Evolutionary conservation across 2,113 vertebrate genomes (phyloP).

Genomic region (Carlito syrichta): DNA sequence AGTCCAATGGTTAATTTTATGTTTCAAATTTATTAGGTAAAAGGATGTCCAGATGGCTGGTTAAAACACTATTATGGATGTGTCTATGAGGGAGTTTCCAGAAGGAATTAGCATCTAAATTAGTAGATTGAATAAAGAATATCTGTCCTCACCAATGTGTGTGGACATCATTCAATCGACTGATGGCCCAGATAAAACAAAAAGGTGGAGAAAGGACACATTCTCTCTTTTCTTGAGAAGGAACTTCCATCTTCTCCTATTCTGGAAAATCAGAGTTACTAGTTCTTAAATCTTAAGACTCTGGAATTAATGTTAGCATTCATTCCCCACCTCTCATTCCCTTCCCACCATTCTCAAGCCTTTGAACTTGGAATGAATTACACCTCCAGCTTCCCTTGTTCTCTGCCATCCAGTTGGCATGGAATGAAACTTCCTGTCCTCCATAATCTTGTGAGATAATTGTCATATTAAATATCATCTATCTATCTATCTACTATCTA

Average conservation of each 20-base stretch:
- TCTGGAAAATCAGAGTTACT: background rate
- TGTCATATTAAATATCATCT: background rate
- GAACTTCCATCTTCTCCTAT: background rate
- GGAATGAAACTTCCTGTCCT: background rate
- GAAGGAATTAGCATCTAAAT: background rate
- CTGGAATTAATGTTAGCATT: background rate
- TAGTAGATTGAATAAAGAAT: background rate
- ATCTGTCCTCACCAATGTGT: background rate
- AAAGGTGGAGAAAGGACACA: too few species aligned
- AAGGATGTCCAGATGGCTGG: background rate
- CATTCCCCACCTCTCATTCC: background rate
- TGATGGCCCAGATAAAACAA: background rate
- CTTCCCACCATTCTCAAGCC: background rate
- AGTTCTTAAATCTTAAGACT: background rate
- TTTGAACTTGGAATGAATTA: background rate
- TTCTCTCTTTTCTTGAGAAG: background rate
- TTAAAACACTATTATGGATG: background rate
- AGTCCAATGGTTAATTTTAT: background rate
- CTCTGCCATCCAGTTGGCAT: background rate
- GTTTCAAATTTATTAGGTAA: background rate
- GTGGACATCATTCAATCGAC: too few species aligned
- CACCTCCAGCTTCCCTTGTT: background rate
- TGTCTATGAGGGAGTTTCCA: background rate
- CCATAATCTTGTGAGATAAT: background rate
- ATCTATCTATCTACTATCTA: too few species aligned